A percentile compares a stretch with the other conserved stretches of the same genome.
Conservation (phyloP, 2,113 vertebrate genomes). For the Channa argus region DNA sequence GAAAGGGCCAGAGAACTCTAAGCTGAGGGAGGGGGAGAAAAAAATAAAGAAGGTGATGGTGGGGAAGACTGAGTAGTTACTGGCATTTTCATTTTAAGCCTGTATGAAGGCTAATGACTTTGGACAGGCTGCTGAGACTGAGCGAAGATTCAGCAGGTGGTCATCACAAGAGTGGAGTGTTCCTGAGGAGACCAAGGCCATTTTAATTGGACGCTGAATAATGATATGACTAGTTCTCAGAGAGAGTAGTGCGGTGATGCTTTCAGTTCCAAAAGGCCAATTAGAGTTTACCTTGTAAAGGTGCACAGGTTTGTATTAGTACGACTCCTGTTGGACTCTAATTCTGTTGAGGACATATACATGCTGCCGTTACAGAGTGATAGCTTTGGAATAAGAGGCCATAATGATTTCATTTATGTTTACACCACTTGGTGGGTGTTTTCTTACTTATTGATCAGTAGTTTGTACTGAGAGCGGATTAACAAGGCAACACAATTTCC, state of each 20-base stretch:
- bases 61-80: slow-evolving; percentile 36
- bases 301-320: slow-evolving; percentile 15
- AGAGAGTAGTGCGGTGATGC: slow-evolving; percentile 48
- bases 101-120: slow-evolving; percentile 68
- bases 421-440: too few relatives aligned
- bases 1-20: slow-evolving; percentile 27
- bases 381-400: background rate
- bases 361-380: background rate
- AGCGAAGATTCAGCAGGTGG: slow-evolving; percentile 62
- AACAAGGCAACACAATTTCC: too few relatives aligned
- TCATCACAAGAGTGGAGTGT: slow-evolving; percentile 55
- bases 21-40: slow-evolving; percentile 24
- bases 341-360: background rate
- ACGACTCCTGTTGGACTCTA: slow-evolving; percentile 2
- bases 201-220: slow-evolving; percentile 80
- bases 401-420: background rate
- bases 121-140: slow-evolving; percentile 50
- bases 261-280: slow-evolving; percentile 61
- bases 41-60: slow-evolving; percentile 11
- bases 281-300: slow-evolving; percentile 52
- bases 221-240: slow-evolving; percentile 66
- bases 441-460: too few relatives aligned
- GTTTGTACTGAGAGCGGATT: too few relatives aligned
- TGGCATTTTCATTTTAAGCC: slow-evolving; percentile 65
- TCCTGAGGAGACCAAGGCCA: slow-evolving; percentile 59